Evolutionary conservation across 2,888 invertebrate genomes (phyloP), one percentile per base, ranked within the genome.

Genomic region (Tiliacea citrago): DNA sequence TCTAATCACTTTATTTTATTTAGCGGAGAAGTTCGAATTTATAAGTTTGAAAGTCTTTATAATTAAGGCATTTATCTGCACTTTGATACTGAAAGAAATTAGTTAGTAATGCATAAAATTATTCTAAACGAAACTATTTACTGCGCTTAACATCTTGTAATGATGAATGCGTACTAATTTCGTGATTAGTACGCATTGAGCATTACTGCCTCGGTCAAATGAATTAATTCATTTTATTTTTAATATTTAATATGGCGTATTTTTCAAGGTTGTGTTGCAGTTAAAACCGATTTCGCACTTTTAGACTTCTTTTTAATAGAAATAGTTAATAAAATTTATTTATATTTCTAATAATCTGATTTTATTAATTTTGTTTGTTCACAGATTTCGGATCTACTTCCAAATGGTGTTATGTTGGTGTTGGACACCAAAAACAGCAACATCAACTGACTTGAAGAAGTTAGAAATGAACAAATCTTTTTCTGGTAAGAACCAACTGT

Each of bases 341-440:
- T 29, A 1, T 29, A 29, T 29, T 29, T 29, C 29, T 29, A 29
- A 29, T 29, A 29, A 10, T 35, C 9, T 29, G 9, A 35, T 18
- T 66, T 66, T 7, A 53, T n/a, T 10, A 0, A 10, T 53, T 35
- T 51, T 51, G 0, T 86, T 81, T 85, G 82, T 90, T 90, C 49
- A 67, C 93, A 98, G 98, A 90, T 98, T 98, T 91, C 96, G 97
- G 57, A 96, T 97, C 85, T 98, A 98, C 92, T 98, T 98, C 89
- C 97, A 97, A 89, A 92, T 97, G 86, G 97, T 97, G 9, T 95
- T 98, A 66, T 98, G 97, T 89, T 97, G 97, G 91, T 97, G 97
- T 92, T 95, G 95, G 63, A 80, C 90, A 3, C 80, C 91, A 3
- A 94, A 94, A 76, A 88, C 91, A 18, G 89, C 92, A 24, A 92